These are phyloP conservation scores for Bimastos eiseni DNA, from an alignment of 2,888 invertebrate genomes.

Conservation along the genomic window DNA sequence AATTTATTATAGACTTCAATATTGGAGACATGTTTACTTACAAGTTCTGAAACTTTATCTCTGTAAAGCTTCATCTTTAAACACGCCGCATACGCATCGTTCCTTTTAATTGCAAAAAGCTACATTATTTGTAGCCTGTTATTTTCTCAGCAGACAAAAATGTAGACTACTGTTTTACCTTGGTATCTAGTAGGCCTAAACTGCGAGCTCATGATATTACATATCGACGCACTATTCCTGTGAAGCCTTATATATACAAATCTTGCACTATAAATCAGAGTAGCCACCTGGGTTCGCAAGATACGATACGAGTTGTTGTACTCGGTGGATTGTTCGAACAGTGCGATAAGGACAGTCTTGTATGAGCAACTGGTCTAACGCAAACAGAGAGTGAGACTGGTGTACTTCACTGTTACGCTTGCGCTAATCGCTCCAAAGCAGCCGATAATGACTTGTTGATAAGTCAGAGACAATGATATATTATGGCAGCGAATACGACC, in stretches of 20 bases:
- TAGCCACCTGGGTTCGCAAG: neutral
- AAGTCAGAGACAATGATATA: neutral
- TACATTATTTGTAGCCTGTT: neutral
- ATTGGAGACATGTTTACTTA: neutral
- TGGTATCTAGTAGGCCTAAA: neutral
- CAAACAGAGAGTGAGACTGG: neutral
- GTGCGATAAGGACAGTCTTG: neutral
- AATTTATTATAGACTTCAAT: too few species aligned
- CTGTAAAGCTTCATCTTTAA: neutral
- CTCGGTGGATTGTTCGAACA: neutral
- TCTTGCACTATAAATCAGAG: neutral
- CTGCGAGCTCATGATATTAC: neutral
- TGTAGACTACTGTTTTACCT: neutral
- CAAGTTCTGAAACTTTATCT: neutral
- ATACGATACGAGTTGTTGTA: neutral
- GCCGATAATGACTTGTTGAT: neutral
- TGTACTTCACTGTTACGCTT: neutral
- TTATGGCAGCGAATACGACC: neutral
- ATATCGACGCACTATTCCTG: neutral
- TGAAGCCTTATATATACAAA: neutral
- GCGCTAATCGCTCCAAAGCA: neutral
- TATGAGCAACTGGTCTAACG: neutral
- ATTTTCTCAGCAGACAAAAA: neutral
- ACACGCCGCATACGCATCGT: neutral
- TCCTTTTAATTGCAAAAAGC: neutral